phyloP scores from a whole-genome alignment of 2,888 invertebrate genomes.

The Philopedon plagiatum region DNA sequence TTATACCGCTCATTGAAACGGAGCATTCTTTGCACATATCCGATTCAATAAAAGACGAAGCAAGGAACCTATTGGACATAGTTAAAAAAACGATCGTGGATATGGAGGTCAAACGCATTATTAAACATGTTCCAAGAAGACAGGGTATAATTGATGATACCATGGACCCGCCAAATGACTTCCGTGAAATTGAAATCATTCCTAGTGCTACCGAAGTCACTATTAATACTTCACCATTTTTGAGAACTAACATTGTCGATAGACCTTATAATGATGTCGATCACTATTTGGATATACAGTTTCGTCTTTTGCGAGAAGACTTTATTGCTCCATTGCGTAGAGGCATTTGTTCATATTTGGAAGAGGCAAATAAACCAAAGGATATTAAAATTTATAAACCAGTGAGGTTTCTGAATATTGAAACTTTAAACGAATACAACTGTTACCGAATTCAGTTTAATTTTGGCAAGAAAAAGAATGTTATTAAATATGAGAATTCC shows the following conservation, averaged over 20 bases:
- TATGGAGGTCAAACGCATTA: constrained; percentile 16
- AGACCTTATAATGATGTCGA: constrained; percentile 77
- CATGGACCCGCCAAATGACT: constrained; percentile 62
- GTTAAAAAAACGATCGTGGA: constrained; percentile 29
- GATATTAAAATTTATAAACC: constrained; percentile 28
- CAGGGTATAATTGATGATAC: no score
- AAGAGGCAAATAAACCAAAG: constrained; percentile 26
- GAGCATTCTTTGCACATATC: constrained; percentile 32
- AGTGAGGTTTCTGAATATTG: constrained; percentile 32
- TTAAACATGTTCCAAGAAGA: neutral
- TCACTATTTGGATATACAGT: constrained; percentile 85
- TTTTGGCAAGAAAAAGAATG: constrained; percentile 57
- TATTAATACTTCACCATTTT: constrained; percentile 63
- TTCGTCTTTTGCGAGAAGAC: constrained; percentile 84
- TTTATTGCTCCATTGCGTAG: constrained; percentile 81
- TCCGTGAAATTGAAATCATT: constrained; percentile 73
- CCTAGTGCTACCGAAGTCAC: constrained; percentile 69
- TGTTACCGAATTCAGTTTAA: constrained; percentile 54
- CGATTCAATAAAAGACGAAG: constrained; percentile 32
- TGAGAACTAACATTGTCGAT: constrained; percentile 74
- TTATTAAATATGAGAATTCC: constrained; percentile 69
- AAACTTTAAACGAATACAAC: constrained; percentile 51
- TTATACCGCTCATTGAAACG: constrained; percentile 29
- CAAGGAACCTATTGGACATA: constrained; percentile 6
- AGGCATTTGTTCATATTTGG: constrained; percentile 60